These are phyloP conservation scores for Auanema sp. DNA, from an alignment of 2,888 invertebrate genomes.

Conservation along the genomic window DNA sequence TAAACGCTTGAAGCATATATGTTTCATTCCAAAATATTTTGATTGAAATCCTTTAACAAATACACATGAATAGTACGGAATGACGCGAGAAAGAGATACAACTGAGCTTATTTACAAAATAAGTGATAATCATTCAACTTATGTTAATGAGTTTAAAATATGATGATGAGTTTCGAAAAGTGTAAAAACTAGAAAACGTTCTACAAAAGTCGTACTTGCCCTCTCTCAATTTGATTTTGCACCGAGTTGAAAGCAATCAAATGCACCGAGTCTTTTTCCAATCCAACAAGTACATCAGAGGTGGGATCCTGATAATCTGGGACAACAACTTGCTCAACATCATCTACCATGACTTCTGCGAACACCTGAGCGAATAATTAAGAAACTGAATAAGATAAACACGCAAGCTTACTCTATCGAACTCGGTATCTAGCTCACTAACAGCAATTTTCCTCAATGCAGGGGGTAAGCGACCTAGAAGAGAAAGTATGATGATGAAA, in stretches of 20 bases:
- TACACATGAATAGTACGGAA: no score
- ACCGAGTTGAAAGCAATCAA: conserved; percentile 48
- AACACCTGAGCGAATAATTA: conserved; percentile 32
- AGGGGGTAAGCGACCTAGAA: conserved; percentile 33
- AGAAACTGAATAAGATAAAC: neutral
- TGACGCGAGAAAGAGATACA: no score
- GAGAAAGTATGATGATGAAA: no score
- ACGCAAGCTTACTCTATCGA: conserved; percentile 14
- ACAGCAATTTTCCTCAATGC: conserved; percentile 40
- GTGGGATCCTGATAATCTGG: conserved; percentile 45
- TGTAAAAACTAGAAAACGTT: no score
- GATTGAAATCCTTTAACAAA: no score
- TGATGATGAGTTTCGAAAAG: no score
- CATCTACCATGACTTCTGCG: conserved; percentile 39
- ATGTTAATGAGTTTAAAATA: no score
- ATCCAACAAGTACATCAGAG: conserved; percentile 33
- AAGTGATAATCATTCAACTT: no score
- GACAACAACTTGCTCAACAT: conserved; percentile 37
- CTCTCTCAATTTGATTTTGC: conserved; percentile 38
- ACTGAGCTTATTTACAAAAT: no score
- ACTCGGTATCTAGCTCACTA: conserved; percentile 15
- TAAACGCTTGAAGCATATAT: no score
- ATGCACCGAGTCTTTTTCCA: conserved; percentile 43
- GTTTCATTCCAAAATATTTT: no score
- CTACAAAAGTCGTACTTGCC: conserved; percentile 15